Base-by-base conservation (phyloP, 92 coral and sea anemone species). In the Actinostola sp. region DNA sequence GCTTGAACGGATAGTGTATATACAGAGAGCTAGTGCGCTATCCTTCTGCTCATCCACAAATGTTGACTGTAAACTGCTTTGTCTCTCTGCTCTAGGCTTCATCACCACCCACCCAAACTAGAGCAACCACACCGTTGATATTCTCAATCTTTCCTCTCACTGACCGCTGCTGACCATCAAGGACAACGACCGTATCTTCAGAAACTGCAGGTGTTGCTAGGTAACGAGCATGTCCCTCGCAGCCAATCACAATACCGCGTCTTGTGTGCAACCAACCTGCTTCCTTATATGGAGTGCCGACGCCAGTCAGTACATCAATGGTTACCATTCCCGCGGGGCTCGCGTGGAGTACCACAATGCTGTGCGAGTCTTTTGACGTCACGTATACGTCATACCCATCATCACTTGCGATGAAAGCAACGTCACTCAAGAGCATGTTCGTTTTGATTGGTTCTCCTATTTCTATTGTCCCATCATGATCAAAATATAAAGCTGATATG, bases 351-450 rank as follows among this genome's bases (percentile, higher is more conserved):
- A 87, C 64, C 15, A 87, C 70, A 28, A 77, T 70, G 20, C 81
- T 62, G 27, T 82, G 54, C 57, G 70, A 54, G 59, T 87, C 88
- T 29, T 83, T 87, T 32, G 92, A 65, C 32, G 92, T 87, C 55
- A 87, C 88, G 67, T 87, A 82, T 8, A 87, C 58, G 65, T 87
- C 92, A 67, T 82, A 87, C 51, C 92, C 92, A 26, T 61, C 71
- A 72, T 73, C 82, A 34, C 74, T 70, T 49, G 81, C 72, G 50
- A 71, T 41, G 68, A 87, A 87, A 0, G 85, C 85, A 9, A 82
- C 84, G 82, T 77, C 74, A 46, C 92, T 87, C 9, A 87, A 79
- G 3, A 62, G 58, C 64, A 87, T 46, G 55, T 61, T 77, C 15
- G 92, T 70, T 53, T 87, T 75, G 61, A 87, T 82, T 43, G 76